These are phyloP conservation scores for Adelognathus sp. DNA, from an alignment of 2,888 invertebrate species.

Conservation along the genomic window DNA sequence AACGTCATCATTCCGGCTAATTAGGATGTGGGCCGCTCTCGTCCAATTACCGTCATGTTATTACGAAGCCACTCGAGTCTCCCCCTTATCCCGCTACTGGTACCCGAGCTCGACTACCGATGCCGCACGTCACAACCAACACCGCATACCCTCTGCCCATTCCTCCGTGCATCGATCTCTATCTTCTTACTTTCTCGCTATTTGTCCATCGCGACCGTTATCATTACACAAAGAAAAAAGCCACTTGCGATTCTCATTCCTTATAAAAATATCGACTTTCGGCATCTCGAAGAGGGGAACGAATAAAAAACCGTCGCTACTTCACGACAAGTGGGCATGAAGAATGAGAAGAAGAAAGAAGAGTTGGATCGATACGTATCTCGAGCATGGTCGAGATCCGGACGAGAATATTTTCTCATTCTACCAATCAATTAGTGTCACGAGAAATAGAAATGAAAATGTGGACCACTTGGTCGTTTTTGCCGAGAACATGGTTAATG, in stretches of 20 bases:
- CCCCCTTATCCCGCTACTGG: conserved; percentile 67
- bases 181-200: conserved; percentile 32
- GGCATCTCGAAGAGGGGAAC: conserved; percentile 9
- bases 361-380: not conserved
- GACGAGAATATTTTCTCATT: not conserved
- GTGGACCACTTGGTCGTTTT: not conserved
- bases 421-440: not conserved
- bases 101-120: conserved; percentile 47
- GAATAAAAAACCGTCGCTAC: conserved; percentile 15
- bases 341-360: not conserved
- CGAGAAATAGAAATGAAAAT: not conserved
- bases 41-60: conserved; percentile 75
- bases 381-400: not conserved
- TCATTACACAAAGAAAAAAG: conserved; percentile 45
- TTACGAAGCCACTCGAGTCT: conserved; percentile 72
- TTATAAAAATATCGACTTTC: conserved; percentile 34
- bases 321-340: not conserved
- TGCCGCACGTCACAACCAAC: conserved; percentile 28
- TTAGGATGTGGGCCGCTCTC: conserved; percentile 74
- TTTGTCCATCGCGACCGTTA: conserved; percentile 20
- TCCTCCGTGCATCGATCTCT: conserved; percentile 20
- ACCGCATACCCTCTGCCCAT: conserved; percentile 24
- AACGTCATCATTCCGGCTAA: conserved; percentile 73
- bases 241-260: conserved; percentile 20
- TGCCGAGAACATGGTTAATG: conserved; percentile 26